Evolutionary conservation across 2,113 vertebrate species (phyloP).

Genomic region (Nesospiza acunhae): DNA sequence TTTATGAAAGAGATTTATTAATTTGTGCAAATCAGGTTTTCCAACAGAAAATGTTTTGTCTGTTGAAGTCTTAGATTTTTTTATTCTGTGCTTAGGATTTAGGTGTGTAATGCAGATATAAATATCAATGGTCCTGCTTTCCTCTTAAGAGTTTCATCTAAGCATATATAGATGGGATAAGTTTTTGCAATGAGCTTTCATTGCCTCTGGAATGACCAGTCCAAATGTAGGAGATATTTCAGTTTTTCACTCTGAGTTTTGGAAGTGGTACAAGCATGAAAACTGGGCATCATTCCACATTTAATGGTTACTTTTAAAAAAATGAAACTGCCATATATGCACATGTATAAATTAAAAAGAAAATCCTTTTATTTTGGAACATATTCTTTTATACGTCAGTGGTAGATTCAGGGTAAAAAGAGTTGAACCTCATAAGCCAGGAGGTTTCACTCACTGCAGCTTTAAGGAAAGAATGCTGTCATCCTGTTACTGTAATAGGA

Average conservation of each 20-base stretch:
- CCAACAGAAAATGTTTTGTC: not conserved
- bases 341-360: not conserved
- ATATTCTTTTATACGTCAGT: not conserved
- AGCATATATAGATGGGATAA: not conserved
- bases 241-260: not conserved
- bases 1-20: not conserved
- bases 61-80: not conserved
- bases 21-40: not conserved
- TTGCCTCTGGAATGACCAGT: not conserved
- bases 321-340: not conserved
- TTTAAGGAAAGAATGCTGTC: not conserved
- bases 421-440: not conserved
- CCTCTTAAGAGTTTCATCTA: not conserved
- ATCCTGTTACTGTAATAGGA: not conserved
- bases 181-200: not conserved
- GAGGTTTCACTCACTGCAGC: not conserved
- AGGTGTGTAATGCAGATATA: not conserved
- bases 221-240: not conserved
- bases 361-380: not conserved
- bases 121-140: not conserved
- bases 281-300: not conserved
- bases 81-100: not conserved
- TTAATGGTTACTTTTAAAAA: not conserved
- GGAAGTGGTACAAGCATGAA: not conserved
- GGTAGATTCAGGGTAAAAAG: not conserved